These are phyloP conservation scores for Heterohyrax brucei DNA, from an alignment of 2,797 vertebrate species.

Conservation along the genomic window DNA sequence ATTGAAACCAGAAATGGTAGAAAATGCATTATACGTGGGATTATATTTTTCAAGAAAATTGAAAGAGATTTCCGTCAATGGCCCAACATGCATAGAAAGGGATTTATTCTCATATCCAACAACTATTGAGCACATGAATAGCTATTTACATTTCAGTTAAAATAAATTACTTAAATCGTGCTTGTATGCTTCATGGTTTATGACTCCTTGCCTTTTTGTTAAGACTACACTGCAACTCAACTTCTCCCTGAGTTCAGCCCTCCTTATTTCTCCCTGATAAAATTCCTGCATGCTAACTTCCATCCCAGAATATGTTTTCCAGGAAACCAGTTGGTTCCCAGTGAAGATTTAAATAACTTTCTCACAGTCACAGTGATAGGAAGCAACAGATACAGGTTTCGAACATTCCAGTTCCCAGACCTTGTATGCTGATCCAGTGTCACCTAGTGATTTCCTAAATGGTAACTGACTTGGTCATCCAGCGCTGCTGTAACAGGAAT, in stretches of 20 bases:
- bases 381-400: neutral
- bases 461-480: neutral
- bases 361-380: neutral
- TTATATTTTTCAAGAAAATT: neutral
- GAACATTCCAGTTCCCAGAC: neutral
- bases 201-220: neutral
- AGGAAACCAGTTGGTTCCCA: no score
- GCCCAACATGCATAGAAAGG: neutral
- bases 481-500: no score
- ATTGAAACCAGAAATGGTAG: neutral
- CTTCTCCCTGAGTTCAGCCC: no score
- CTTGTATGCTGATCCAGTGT: neutral
- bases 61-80: neutral
- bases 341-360: neutral
- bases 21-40: neutral
- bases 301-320: neutral
- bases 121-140: neutral
- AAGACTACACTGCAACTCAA: neutral
- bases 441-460: neutral
- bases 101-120: neutral
- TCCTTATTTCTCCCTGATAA: neutral
- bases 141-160: conserved; percentile 1
- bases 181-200: neutral
- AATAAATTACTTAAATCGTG: neutral
- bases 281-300: neutral